phyloP scores from a whole-genome alignment of 1,140 invertebrate species.

The Ganaspis sp. region DNA sequence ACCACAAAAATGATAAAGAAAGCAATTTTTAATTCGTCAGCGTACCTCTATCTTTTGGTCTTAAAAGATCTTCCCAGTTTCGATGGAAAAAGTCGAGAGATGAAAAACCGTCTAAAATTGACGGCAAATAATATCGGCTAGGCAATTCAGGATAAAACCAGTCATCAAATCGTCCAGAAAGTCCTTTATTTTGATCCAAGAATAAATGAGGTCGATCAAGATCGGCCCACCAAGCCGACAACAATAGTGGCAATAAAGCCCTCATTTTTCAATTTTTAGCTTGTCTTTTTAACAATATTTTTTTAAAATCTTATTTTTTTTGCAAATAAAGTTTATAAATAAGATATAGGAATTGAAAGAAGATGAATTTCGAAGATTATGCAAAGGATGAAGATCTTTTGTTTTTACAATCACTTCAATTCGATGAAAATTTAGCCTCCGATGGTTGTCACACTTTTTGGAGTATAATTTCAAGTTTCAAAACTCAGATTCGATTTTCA shows the following conservation, averaged over 20 bases:
- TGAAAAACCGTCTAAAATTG: background rate
- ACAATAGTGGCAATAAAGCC: slow-evolving; percentile 61
- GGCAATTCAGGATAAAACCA: slow-evolving; percentile 39
- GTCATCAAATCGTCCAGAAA: slow-evolving; percentile 55
- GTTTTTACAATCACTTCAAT: too few species aligned
- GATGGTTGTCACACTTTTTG: too few species aligned
- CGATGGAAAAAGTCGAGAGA: slow-evolving; percentile 60
- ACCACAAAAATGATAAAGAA: too few species aligned
- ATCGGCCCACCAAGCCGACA: slow-evolving; percentile 73
- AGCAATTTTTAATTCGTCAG: background rate
- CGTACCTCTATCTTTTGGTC: slow-evolving; percentile 76
- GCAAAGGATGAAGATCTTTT: too few species aligned
- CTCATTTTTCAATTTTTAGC: slow-evolving; percentile 38
- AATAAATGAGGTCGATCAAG: slow-evolving; percentile 59
- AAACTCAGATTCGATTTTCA: too few species aligned
- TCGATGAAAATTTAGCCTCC: too few species aligned
- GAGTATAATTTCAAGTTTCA: too few species aligned
- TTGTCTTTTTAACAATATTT: background rate
- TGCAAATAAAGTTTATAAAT: too few species aligned
- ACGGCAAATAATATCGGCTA: slow-evolving; percentile 35
- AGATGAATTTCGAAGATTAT: too few species aligned
- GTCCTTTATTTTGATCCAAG: slow-evolving; percentile 66
- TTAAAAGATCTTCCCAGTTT: slow-evolving; percentile 50
- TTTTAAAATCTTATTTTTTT: background rate
- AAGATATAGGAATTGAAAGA: too few species aligned